Conservation (phyloP, 2,888 invertebrate species). For the Gymnocheta viridis region DNA sequence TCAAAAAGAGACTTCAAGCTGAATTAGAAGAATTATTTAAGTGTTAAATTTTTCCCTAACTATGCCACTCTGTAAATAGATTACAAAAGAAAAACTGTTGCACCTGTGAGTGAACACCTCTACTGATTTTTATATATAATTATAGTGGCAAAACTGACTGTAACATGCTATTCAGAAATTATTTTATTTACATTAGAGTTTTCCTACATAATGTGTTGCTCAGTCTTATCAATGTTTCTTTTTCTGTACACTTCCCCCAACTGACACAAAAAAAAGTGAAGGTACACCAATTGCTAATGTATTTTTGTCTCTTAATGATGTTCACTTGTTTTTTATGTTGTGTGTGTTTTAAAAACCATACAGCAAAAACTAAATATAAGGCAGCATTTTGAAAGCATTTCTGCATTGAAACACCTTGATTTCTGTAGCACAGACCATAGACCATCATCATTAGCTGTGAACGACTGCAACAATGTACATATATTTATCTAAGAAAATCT, state of each 20-base stretch:
- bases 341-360: not conserved
- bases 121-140: not conserved
- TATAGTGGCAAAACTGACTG: constrained; percentile 11
- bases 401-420: constrained; percentile 41
- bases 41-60: too few species aligned
- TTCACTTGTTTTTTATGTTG: not conserved
- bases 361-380: not conserved
- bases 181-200: constrained; percentile 56
- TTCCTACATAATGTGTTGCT: constrained; percentile 32
- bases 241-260: not conserved
- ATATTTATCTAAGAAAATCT: constrained; percentile 35
- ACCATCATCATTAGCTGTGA: constrained; percentile 43
- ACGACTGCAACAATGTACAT: constrained; percentile 5
- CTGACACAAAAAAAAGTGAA: not conserved
- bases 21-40: too few species aligned
- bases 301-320: constrained; percentile 3
- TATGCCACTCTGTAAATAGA: not conserved
- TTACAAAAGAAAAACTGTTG: not conserved
- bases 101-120: not conserved
- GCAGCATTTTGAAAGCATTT: constrained; percentile 28
- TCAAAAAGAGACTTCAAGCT: too few species aligned
- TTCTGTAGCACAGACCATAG: constrained; percentile 11
- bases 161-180: constrained; percentile 63
- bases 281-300: constrained; percentile 32
- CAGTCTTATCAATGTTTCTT: not conserved